Conservation (phyloP, 2,888 invertebrate species). For the Micropterix aruncella region DNA sequence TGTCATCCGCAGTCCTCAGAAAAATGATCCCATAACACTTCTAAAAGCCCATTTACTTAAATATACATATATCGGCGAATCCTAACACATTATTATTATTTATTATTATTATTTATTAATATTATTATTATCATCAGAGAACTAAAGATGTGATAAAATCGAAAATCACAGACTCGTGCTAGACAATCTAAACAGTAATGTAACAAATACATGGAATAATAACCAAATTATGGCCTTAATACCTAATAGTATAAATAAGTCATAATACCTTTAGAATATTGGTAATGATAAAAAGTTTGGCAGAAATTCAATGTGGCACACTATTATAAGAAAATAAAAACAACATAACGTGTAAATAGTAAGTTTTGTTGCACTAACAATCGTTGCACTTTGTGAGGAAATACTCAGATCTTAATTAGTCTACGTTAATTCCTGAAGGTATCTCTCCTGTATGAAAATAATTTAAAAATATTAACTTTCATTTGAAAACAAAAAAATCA, state of each 20-base stretch:
- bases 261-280: constrained; percentile 17
- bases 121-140: too few species aligned
- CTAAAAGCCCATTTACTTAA: too few species aligned
- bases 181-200: background rate
- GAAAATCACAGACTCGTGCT: background rate
- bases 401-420: background rate
- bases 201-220: background rate
- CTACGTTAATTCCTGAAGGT: background rate
- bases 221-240: constrained; percentile 1
- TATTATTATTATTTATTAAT: too few species aligned
- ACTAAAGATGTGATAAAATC: background rate
- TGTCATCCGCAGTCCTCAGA: background rate
- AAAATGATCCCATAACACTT: background rate
- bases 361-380: background rate
- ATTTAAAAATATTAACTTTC: background rate
- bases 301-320: constrained; percentile 44
- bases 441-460: background rate
- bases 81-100: too few species aligned
- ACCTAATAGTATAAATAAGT: constrained; percentile 6
- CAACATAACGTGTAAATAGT: background rate
- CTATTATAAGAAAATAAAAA: constrained; percentile 36
- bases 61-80: too few species aligned
- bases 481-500: background rate
- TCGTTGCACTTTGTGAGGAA: background rate
- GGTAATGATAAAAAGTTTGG: constrained; percentile 43